Conservation (phyloP, 92 coral and sea anemone species). For the Pocillopora grandis region DNA sequence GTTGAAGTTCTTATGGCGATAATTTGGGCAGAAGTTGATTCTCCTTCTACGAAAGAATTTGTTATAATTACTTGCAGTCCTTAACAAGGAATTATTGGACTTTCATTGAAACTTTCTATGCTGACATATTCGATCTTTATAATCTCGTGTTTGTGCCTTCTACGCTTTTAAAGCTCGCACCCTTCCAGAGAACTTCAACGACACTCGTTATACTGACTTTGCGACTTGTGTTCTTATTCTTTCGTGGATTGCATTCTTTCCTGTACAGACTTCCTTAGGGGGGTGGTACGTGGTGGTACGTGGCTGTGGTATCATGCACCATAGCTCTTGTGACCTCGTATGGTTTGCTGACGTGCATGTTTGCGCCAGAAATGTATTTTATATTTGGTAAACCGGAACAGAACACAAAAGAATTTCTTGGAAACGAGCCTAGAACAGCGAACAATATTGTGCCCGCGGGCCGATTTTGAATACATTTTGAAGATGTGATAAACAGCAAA, state of each 20-base stretch:
- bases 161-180: slow-evolving; percentile 71
- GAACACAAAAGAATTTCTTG: slow-evolving; percentile 57
- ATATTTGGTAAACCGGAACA: slow-evolving; percentile 64
- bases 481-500: too few species aligned
- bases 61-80: slow-evolving; percentile 56
- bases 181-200: slow-evolving; percentile 74
- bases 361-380: slow-evolving; percentile 54
- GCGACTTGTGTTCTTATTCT: slow-evolving; percentile 63
- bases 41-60: slow-evolving; percentile 47
- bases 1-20: slow-evolving; percentile 45
- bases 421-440: slow-evolving; percentile 51
- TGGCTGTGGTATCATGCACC: slow-evolving; percentile 64
- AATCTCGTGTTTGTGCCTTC: slow-evolving; percentile 55
- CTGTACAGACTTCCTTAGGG: slow-evolving; percentile 56
- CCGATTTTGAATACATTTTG: too few species aligned
- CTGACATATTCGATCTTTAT: slow-evolving; percentile 50
- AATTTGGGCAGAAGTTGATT: slow-evolving; percentile 64
- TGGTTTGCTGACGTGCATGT: slow-evolving; percentile 63
- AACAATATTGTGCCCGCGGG: slow-evolving; percentile 23
- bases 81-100: slow-evolving; percentile 47
- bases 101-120: slow-evolving; percentile 43
- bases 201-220: slow-evolving; percentile 65
- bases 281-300: slow-evolving; percentile 78
- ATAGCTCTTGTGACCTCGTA: slow-evolving; percentile 63
- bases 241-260: slow-evolving; percentile 68